Conservation (phyloP, 2,888 invertebrate genomes). For the Pardosa pseudoannulata region DNA sequence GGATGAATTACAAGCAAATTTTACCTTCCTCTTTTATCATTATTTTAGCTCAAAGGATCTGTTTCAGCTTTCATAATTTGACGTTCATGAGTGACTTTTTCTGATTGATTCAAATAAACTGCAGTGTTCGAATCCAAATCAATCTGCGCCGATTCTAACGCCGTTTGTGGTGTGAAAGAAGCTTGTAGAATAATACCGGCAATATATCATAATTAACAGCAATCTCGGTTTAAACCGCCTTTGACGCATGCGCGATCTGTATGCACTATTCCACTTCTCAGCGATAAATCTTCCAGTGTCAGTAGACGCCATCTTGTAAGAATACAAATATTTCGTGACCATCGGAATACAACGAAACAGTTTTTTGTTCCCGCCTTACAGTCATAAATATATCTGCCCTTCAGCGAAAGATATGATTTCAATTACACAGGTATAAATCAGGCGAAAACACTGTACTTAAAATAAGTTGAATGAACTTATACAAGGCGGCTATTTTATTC, state of each 20-base stretch:
- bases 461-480: slow-evolving; percentile 60
- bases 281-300: slow-evolving; percentile 59
- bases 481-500: slow-evolving; percentile 49
- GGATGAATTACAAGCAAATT: no score
- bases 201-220: slow-evolving; percentile 66
- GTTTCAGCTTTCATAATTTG: slow-evolving; percentile 3
- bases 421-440: slow-evolving; percentile 70
- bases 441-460: slow-evolving; percentile 59
- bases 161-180: background rate
- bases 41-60: background rate
- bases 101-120: slow-evolving; percentile 31
- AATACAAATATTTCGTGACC: slow-evolving; percentile 71
- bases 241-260: slow-evolving; percentile 44
- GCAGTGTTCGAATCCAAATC: slow-evolving; percentile 23
- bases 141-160: slow-evolving; percentile 1
- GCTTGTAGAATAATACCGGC: slow-evolving; percentile 31
- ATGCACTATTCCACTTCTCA: slow-evolving; percentile 42
- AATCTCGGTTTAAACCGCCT: slow-evolving; percentile 34
- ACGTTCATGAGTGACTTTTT: slow-evolving; percentile 4
- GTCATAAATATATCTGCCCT: slow-evolving; percentile 65
- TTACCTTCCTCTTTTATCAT: background rate
- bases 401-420: slow-evolving; percentile 66
- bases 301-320: slow-evolving; percentile 51
- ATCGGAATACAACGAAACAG: slow-evolving; percentile 60
- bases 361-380: slow-evolving; percentile 36